phyloP scores from a whole-genome alignment of 2,113 vertebrate genomes.

The Pterophyllum scalare region DNA sequence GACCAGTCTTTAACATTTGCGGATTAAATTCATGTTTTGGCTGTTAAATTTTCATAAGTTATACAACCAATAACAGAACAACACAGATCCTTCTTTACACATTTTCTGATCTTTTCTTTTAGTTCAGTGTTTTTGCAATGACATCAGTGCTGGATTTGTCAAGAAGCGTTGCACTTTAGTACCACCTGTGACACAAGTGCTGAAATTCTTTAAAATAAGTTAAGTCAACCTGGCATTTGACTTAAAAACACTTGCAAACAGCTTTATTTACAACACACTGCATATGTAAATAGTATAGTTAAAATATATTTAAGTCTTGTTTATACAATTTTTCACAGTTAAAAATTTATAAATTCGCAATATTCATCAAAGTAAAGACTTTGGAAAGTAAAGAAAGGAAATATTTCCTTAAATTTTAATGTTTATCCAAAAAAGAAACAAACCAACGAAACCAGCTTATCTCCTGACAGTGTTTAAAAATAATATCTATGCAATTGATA shows the following conservation, averaged over 20 bases:
- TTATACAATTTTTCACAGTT: not conserved
- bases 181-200: fast-evolving
- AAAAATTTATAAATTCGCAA: not conserved
- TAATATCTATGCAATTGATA: not conserved
- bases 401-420: too few relatives aligned
- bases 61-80: constrained; percentile 1
- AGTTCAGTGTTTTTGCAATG: not conserved
- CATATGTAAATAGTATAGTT: not conserved
- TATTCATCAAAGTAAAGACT: too few relatives aligned
- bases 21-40: not conserved
- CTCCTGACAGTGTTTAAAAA: not conserved
- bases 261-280: not conserved
- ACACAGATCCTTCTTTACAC: not conserved
- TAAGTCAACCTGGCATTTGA: not conserved
- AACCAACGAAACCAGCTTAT: too few relatives aligned
- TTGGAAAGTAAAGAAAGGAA: too few relatives aligned
- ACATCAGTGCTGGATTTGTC: not conserved
- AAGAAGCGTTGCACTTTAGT: not conserved
- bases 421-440: too few relatives aligned
- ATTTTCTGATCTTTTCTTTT: not conserved
- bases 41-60: constrained; percentile 23
- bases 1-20: too few relatives aligned
- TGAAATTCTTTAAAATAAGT: not conserved
- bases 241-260: not conserved
- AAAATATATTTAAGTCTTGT: not conserved